These are phyloP conservation scores for Rotaria magnacalcarata DNA, from an alignment of 2,888 invertebrate species.

Conservation along the genomic window DNA sequence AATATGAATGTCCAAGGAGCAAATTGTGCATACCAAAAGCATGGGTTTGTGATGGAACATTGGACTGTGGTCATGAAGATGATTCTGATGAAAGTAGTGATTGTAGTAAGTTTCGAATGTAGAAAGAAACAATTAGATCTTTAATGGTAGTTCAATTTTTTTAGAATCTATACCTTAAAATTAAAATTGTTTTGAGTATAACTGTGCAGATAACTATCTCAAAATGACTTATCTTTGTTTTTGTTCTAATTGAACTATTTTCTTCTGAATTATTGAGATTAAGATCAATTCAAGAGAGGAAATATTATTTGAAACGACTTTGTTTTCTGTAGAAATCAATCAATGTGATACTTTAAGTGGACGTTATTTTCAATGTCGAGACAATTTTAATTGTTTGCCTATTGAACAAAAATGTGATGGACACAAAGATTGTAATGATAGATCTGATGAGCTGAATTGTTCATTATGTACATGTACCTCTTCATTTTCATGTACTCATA, in stretches of 20 bases:
- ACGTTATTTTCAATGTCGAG: slow-evolving; percentile 35
- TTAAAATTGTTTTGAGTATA: no score
- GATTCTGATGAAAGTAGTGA: slow-evolving; percentile 41
- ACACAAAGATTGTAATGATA: slow-evolving; percentile 67
- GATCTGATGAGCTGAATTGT: slow-evolving; percentile 72
- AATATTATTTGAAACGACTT: no score
- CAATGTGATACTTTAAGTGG: neutral
- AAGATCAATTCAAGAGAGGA: no score
- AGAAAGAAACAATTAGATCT: no score
- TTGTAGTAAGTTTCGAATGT: neutral
- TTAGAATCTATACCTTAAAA: no score
- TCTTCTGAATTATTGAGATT: no score
- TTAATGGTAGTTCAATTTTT: no score
- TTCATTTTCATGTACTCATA: slow-evolving; percentile 36
- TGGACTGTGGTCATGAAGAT: slow-evolving; percentile 39
- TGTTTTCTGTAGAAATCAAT: neutral
- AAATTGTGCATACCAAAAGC: slow-evolving; percentile 41
- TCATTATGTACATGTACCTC: slow-evolving; percentile 33
- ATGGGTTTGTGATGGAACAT: slow-evolving; percentile 42
- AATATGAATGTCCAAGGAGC: slow-evolving; percentile 10
- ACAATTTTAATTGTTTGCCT: slow-evolving; percentile 40
- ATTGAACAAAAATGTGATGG: slow-evolving; percentile 47
- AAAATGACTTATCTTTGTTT: no score
- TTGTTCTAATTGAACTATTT: no score
- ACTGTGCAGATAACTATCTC: no score